Percentiles rank a stretch among this genome's conserved stretches.
Evolutionary conservation across 2,113 vertebrate species (phyloP).

Genomic region (Eulemur rufifrons): DNA sequence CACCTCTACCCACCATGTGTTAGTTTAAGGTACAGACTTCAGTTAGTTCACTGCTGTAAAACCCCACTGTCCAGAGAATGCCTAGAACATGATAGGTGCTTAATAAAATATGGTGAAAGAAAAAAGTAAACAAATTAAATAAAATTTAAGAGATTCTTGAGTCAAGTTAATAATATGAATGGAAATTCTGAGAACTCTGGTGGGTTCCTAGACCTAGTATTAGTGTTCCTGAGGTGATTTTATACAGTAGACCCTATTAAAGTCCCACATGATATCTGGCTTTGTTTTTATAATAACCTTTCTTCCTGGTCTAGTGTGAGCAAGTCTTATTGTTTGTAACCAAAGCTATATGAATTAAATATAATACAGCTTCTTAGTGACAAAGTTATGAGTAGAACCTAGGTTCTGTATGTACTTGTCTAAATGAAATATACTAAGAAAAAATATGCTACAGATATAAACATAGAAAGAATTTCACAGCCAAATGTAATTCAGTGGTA

Average conservation of each 20-base stretch:
- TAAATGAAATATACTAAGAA: neutral
- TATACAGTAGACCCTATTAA: neutral
- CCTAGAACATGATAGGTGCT: neutral
- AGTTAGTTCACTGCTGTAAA: neutral
- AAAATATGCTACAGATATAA: neutral
- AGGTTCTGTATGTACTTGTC: neutral
- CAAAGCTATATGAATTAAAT: neutral
- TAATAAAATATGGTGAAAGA: neutral
- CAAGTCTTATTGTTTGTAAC: neutral
- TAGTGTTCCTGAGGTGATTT: neutral
- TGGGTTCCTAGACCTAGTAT: neutral
- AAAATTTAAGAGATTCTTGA: neutral
- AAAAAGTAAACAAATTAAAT: neutral
- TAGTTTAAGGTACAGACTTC: neutral
- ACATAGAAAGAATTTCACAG: neutral
- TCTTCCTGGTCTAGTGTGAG: neutral
- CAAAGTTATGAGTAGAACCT: neutral
- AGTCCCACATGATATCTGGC: neutral
- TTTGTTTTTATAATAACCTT: neutral
- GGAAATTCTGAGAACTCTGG: neutral
- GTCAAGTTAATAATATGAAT: neutral
- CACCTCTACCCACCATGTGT: neutral
- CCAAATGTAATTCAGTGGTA: constrained; percentile 30
- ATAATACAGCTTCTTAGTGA: neutral
- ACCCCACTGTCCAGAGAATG: neutral